These are phyloP conservation scores for Chaenogobius annularis DNA, from an alignment of 2,113 vertebrate genomes.

Conservation along the genomic window DNA sequence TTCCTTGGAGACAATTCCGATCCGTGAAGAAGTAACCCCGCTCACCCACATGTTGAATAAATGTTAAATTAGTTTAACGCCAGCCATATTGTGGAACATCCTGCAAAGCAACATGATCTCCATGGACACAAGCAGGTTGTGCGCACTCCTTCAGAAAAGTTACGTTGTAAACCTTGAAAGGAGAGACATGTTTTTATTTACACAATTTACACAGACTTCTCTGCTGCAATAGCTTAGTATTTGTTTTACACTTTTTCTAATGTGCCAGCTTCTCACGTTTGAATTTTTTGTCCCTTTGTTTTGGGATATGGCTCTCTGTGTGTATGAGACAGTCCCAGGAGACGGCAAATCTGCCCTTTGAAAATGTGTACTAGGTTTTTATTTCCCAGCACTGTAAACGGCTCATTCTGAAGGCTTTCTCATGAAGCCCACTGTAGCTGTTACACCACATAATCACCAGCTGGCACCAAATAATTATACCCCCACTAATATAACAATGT, in stretches of 20 bases:
- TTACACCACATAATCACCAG: conserved; percentile 44
- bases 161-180: not conserved
- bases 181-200: not conserved
- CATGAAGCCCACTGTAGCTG: conserved; percentile 20
- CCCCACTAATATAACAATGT: conserved; percentile 47
- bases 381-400: conserved; percentile 33
- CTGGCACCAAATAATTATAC: conserved; percentile 50
- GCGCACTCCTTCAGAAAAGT: not conserved
- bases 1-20: too few relatives aligned
- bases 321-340: conserved; percentile 23
- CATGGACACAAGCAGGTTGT: not conserved
- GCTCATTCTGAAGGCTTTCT: conserved; percentile 16
- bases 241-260: not conserved
- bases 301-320: conserved; percentile 27
- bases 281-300: not conserved
- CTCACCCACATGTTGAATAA: too few relatives aligned
- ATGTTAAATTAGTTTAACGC: too few relatives aligned
- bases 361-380: conserved; percentile 26
- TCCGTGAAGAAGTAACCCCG: too few relatives aligned
- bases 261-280: not conserved
- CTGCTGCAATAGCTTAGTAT: not conserved
- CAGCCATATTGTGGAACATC: too few relatives aligned
- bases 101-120: too few relatives aligned
- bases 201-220: not conserved
- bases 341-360: conserved; percentile 36